Conservation (phyloP, 2,113 vertebrate genomes). For the Plecotus auritus region DNA sequence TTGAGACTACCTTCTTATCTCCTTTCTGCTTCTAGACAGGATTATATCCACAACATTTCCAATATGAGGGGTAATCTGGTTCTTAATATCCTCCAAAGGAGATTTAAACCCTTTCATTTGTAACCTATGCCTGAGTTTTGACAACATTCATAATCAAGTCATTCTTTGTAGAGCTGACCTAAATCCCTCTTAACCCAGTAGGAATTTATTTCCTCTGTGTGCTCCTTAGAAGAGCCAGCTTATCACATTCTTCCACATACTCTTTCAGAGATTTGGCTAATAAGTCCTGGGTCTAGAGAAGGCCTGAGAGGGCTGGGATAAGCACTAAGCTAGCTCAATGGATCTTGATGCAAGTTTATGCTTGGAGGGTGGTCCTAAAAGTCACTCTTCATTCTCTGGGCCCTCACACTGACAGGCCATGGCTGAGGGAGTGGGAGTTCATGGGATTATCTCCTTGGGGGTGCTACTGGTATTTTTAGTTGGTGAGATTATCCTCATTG, state of each 20-base stretch:
- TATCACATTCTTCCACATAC: not conserved
- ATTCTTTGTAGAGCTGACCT: conserved; percentile 43
- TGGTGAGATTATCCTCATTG: not conserved
- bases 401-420: not conserved
- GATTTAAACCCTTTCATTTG: conserved; percentile 36
- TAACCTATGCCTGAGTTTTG: conserved; percentile 47
- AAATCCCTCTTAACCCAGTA: conserved; percentile 60
- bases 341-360: not conserved
- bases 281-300: not conserved
- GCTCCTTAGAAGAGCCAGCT: not conserved
- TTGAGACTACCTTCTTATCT: conserved; percentile 15
- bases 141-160: conserved; percentile 46
- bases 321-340: not conserved
- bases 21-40: conserved; percentile 17
- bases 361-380: not conserved
- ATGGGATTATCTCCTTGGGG: not conserved
- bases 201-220: not conserved
- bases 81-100: conserved; percentile 26
- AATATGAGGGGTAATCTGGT: not conserved
- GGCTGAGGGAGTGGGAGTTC: not conserved
- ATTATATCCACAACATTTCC: conserved; percentile 6
- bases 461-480: not conserved
- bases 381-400: not conserved
- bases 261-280: not conserved
- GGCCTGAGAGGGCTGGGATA: not conserved